These are phyloP conservation scores for Regulus satrapa DNA, from an alignment of 2,113 vertebrate species.

Conservation along the genomic window DNA sequence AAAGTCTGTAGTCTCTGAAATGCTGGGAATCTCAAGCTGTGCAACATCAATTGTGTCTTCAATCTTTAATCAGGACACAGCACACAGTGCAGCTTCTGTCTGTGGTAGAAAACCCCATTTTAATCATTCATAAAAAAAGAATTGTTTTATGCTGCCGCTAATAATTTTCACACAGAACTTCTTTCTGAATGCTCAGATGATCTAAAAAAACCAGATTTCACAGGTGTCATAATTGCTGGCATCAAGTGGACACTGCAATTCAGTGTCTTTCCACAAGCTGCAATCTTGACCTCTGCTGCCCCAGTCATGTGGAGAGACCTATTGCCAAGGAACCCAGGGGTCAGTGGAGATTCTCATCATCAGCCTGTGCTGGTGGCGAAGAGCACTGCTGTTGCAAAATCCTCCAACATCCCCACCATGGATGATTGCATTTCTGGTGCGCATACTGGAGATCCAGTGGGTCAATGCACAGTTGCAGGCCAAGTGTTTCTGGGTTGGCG, in stretches of 20 bases:
- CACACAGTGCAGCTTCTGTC: neutral
- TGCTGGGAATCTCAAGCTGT: neutral
- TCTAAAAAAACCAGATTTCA: fast-evolving
- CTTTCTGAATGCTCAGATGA: neutral
- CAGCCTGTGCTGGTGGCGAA: neutral
- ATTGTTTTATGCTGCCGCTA: neutral
- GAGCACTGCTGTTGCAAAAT: neutral
- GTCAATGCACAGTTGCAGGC: neutral
- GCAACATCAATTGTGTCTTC: neutral
- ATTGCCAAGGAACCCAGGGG: fast-evolving
- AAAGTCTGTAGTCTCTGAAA: neutral
- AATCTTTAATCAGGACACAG: neutral
- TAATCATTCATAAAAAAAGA: neutral
- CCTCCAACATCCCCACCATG: neutral
- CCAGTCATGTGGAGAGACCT: too few relatives aligned
- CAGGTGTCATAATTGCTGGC: neutral
- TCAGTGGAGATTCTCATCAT: neutral
- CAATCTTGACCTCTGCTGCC: neutral
- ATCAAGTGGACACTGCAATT: neutral
- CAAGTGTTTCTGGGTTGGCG: fast-evolving
- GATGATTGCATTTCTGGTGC: neutral
- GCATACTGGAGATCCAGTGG: too few relatives aligned
- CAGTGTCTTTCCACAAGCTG: neutral
- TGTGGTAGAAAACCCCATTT: neutral
- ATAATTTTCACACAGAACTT: neutral